These are phyloP conservation scores for Pangasius djambal DNA, from an alignment of 2,797 vertebrate species.

Conservation along the genomic window DNA sequence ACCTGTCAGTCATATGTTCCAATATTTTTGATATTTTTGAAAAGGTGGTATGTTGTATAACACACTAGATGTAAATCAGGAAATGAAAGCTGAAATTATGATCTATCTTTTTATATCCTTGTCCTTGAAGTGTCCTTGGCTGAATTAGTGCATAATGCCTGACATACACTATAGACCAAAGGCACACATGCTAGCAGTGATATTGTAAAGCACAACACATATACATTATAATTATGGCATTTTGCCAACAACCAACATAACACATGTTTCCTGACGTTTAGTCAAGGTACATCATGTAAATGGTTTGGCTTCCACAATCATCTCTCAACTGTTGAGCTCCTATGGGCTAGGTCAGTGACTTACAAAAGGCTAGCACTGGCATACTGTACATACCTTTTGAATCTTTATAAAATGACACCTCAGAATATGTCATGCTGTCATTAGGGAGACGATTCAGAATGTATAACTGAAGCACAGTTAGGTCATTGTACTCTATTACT, in stretches of 20 bases:
- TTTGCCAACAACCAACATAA: background rate
- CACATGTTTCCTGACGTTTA: background rate
- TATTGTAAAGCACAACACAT: background rate
- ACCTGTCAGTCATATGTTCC: no score
- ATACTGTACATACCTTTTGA: background rate
- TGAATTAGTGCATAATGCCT: constrained; percentile 1
- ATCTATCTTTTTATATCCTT: no score
- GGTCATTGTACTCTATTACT: background rate
- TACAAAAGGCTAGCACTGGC: background rate
- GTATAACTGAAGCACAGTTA: background rate
- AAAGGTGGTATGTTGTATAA: no score
- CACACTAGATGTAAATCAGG: no score
- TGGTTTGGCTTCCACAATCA: background rate
- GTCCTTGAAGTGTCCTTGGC: constrained; percentile 8
- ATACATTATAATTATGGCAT: background rate
- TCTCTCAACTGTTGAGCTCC: background rate
- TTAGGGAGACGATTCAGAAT: background rate
- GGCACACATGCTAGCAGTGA: background rate
- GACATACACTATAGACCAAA: background rate
- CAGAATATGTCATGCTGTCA: background rate
- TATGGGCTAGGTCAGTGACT: background rate
- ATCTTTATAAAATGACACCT: background rate
- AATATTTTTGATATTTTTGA: no score
- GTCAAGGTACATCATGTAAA: background rate
- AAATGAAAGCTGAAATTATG: no score